Conservation (phyloP, 2,888 invertebrate species). For the Callosobruchus maculatus region DNA sequence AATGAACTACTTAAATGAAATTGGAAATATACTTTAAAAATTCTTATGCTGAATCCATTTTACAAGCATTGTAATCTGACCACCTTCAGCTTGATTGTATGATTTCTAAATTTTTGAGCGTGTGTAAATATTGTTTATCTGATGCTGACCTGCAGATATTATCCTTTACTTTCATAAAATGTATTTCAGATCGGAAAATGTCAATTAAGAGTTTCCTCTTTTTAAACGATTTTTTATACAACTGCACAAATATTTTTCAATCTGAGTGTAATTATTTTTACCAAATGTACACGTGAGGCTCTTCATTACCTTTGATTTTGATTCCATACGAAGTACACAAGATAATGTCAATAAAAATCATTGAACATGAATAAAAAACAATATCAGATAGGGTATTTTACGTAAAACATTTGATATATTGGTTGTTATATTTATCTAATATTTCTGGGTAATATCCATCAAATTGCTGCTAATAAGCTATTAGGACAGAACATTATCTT, state of each 20-base stretch:
- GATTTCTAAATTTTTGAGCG: background rate
- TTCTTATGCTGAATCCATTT: background rate
- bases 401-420: no score
- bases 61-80: background rate
- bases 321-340: background rate
- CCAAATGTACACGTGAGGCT: background rate
- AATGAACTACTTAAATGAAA: background rate
- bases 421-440: no score
- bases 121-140: background rate
- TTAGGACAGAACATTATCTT: no score
- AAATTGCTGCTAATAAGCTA: no score
- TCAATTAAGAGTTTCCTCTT: background rate
- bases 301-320: background rate
- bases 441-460: no score
- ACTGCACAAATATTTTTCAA: background rate
- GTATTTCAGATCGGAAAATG: background rate
- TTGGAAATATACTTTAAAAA: background rate
- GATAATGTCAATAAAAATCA: no score
- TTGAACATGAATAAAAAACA: no score
- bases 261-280: background rate
- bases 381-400: no score
- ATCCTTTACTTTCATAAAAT: background rate
- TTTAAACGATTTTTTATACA: background rate
- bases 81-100: background rate
- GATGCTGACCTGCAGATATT: background rate